These are phyloP conservation scores for Elachura formosa DNA, from an alignment of 2,113 vertebrate genomes.

Conservation along the genomic window DNA sequence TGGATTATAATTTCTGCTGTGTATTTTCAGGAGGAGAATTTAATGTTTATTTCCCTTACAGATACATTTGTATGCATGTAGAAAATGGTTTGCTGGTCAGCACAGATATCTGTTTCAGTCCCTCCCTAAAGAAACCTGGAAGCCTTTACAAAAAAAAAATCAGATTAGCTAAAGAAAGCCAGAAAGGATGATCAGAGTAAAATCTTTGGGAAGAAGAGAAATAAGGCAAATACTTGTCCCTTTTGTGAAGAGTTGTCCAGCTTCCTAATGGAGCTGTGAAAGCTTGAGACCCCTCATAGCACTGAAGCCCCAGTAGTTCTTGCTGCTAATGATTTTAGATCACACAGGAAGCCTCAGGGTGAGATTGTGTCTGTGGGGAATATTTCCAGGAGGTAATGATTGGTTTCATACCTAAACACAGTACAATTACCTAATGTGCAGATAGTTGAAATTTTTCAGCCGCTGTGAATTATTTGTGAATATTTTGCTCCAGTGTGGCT, in stretches of 20 bases:
- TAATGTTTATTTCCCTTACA: background rate
- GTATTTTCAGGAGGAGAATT: background rate
- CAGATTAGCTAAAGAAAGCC: background rate
- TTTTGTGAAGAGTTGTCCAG: background rate
- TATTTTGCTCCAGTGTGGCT: background rate
- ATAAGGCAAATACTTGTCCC: background rate
- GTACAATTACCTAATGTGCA: conserved; percentile 11
- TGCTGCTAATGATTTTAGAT: background rate
- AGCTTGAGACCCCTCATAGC: background rate
- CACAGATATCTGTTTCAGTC: background rate
- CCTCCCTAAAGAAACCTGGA: background rate
- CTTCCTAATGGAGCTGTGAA: background rate
- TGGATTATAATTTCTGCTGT: background rate
- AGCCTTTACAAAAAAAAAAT: background rate
- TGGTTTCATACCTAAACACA: background rate
- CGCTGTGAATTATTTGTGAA: background rate
- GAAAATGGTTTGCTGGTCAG: background rate
- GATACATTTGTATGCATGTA: fast-evolving
- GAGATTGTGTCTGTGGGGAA: background rate
- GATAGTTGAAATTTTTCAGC: conserved; percentile 6
- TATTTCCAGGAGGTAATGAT: background rate
- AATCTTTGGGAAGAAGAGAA: background rate
- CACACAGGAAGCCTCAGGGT: background rate
- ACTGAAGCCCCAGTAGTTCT: background rate
- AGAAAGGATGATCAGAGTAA: background rate